Conservation (phyloP, 1,140 invertebrate genomes). For the Amphibalanus amphitrite region DNA sequence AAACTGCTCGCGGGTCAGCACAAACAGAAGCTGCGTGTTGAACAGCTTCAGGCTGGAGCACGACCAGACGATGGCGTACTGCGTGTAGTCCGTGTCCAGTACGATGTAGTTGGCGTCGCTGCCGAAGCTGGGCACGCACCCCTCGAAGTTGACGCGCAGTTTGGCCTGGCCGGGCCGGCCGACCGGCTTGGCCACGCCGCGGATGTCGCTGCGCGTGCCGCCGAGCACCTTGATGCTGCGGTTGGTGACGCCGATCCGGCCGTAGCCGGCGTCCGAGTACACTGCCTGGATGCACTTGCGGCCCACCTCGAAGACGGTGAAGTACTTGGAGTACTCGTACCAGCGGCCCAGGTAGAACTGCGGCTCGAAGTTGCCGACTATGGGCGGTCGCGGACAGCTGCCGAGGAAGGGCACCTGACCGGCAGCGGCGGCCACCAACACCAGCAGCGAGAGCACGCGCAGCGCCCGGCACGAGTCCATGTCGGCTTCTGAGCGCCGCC, state of each 20-base stretch:
- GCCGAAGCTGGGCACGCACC: no score
- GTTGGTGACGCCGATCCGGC: constrained; percentile 3
- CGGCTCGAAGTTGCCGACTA: no score
- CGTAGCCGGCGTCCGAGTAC: constrained; percentile 8
- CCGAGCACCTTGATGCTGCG: background rate
- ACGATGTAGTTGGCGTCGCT: constrained; percentile 39
- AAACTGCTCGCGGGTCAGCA: constrained; percentile 5
- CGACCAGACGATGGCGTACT: constrained; percentile 55
- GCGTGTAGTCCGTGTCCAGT: constrained; percentile 59
- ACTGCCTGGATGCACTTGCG: constrained; percentile 4
- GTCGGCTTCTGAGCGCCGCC: no score
- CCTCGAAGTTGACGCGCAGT: no score
- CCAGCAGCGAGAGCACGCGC: no score
- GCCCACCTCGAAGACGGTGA: constrained; percentile 5
- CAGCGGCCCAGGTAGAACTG: constrained; percentile 6
- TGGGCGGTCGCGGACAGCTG: no score
- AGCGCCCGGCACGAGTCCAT: no score
- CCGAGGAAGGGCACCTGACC: no score
- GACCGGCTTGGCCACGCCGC: no score
- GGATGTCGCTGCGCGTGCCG: no score
- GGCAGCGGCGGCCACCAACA: no score
- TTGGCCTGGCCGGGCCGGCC: no score
- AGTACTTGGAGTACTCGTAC: constrained; percentile 9
- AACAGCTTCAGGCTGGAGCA: constrained; percentile 45
- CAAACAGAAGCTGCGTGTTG: constrained; percentile 28